Percentiles rank a stretch among this genome's conserved stretches.
Conservation (phyloP, 1,140 invertebrate genomes). For the Schmidtea mediterranea region DNA sequence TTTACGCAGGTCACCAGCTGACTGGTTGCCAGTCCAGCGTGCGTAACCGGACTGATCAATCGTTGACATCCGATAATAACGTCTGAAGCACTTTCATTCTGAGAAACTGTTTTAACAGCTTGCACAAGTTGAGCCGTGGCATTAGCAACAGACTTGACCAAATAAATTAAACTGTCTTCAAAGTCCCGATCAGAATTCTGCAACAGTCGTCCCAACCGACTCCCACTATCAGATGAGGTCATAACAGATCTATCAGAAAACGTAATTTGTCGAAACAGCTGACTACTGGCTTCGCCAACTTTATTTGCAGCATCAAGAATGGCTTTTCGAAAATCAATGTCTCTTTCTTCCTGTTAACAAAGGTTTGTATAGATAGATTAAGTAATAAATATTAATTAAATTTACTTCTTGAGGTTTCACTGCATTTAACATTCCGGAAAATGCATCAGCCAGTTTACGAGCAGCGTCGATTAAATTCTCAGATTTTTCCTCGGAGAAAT, state of each 20-base stretch:
- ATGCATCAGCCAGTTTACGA: constrained; percentile 59
- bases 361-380: no score
- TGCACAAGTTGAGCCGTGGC: constrained; percentile 24
- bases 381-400: no score
- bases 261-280: neutral
- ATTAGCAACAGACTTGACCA: constrained; percentile 28
- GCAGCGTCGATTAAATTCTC: constrained; percentile 67
- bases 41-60: constrained; percentile 72
- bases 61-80: constrained; percentile 55
- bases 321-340: neutral
- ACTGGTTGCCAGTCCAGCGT: constrained; percentile 81
- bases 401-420: constrained; percentile 41
- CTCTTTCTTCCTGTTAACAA: no score
- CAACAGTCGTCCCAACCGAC: no score
- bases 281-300: neutral
- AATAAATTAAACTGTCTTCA: constrained; percentile 20
- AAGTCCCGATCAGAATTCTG: no score
- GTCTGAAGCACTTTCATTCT: constrained; percentile 61
- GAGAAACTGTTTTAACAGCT: constrained; percentile 29
- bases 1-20: constrained; percentile 90
- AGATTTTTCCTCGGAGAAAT: constrained; percentile 52
- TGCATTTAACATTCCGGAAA: constrained; percentile 72
- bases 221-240: no score
- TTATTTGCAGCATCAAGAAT: constrained; percentile 2
- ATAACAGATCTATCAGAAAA: no score